Conservation (phyloP, 2,113 vertebrate species). For the Mustelus asterias region DNA sequence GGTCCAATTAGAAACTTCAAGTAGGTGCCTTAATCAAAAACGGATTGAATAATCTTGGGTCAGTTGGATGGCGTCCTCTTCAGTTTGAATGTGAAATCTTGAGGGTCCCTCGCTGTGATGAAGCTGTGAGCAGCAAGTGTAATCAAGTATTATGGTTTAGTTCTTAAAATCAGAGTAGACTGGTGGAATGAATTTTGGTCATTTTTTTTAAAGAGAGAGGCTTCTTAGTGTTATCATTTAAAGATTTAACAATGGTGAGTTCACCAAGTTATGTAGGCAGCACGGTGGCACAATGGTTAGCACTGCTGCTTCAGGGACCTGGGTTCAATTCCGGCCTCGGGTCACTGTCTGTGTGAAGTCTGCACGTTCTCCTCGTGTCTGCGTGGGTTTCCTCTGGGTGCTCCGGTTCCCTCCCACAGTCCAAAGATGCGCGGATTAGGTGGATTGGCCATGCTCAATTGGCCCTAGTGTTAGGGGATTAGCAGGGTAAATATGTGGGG, state of each 20-base stretch:
- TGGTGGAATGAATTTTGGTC: background rate
- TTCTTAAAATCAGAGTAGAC: background rate
- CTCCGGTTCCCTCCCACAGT: too few species aligned
- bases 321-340: too few species aligned
- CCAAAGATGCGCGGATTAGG: too few species aligned
- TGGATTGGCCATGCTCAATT: too few species aligned
- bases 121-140: background rate
- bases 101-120: background rate
- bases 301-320: too few species aligned
- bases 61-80: background rate
- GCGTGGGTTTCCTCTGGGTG: too few species aligned
- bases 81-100: background rate
- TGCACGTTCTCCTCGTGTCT: too few species aligned
- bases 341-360: too few species aligned
- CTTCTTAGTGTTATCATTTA: background rate
- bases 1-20: slow-evolving; percentile 6
- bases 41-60: background rate
- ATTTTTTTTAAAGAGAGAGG: background rate
- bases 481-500: too few species aligned
- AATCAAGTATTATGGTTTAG: background rate
- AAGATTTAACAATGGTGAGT: background rate
- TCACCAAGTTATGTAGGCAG: background rate
- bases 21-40: background rate
- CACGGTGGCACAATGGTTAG: too few species aligned
- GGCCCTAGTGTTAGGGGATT: too few species aligned